Evolutionary conservation across 2,888 invertebrate species (phyloP).

Genomic region (Noctua janthe): DNA sequence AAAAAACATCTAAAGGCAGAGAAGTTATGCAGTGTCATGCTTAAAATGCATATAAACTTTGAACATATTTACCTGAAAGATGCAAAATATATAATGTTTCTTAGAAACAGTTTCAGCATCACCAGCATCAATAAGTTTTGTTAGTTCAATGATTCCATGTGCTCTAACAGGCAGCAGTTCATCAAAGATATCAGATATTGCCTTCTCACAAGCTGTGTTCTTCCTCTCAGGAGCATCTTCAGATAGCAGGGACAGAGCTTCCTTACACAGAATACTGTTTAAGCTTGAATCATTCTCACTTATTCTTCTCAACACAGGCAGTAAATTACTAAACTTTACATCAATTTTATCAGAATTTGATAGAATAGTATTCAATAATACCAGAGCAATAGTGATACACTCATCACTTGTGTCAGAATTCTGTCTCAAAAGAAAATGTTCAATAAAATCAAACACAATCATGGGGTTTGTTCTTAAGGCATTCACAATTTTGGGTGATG

Average conservation of each 20-base stretch:
- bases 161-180: conserved; percentile 94
- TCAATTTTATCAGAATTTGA: conserved; percentile 74
- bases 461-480: conserved; percentile 84
- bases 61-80: conserved; percentile 91
- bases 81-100: conserved; percentile 92
- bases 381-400: conserved; percentile 83
- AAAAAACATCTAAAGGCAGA: not conserved
- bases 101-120: conserved; percentile 92
- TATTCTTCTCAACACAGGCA: conserved; percentile 77
- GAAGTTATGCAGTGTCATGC: not conserved
- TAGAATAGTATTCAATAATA: conserved; percentile 84
- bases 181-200: conserved; percentile 92
- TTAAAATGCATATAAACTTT: not conserved
- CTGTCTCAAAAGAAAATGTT: conserved; percentile 81
- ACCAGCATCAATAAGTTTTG: conserved; percentile 92
- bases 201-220: conserved; percentile 90
- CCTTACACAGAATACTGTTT: conserved; percentile 81
- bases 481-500: conserved; percentile 82
- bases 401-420: conserved; percentile 77
- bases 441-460: conserved; percentile 86
- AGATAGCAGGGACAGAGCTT: conserved; percentile 78
- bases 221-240: conserved; percentile 68
- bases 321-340: conserved; percentile 75
- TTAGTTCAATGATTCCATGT: conserved; percentile 94
- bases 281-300: conserved; percentile 71